Base-by-base conservation (phyloP, 2,888 invertebrate genomes). In the Caenorhabditis sp. region DNA sequence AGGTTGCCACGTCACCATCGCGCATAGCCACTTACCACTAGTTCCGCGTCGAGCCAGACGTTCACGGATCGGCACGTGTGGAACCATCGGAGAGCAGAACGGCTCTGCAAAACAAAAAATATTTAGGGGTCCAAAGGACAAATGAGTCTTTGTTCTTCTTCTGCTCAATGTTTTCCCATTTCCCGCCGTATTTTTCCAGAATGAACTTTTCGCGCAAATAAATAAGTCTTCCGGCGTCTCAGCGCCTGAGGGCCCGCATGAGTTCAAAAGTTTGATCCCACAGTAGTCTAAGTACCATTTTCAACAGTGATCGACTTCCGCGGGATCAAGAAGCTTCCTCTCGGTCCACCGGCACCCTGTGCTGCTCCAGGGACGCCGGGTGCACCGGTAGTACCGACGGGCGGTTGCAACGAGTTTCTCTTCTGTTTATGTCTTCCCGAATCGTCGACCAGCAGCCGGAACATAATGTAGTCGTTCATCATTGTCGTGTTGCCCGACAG, bases 1-100 rank as follows among this genome's bases (percentile, higher is more conserved):
- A 13, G 15, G 28, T 26, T 55, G 56, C 35, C 56, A 56, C 56
- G 56, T 32, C 55, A 61, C 44, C n/a, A n/a, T n/a, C n/a, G n/a
- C n/a, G n/a, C n/a, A n/a, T n/a, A n/a, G 35, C 67, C 32, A 80
- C 85, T 81, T 53, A 88, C 88, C 88, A 65, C 86, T 86, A 24
- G 87, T 88, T 70, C 88, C 83, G 18, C 88, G 77, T 15, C 88
- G 71, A 15, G 87, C 85, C n/a, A 88, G 85, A 20, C 88, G 80
- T 72, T 88, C 82, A 40, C 88, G 82, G 40, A 88, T 88, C 11
- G 88, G 88, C 15, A 88, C 87, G 64, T 88, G 88, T 0, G 88
- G 88, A 8, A 87, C 88, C 71, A 88, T 84, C 9, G 88, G 88
- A 8, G 85, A 85, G 76, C 88, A 88, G 87, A 88, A 88, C n/a